Evolutionary conservation across 2,888 invertebrate genomes (phyloP), one percentile per base, ranked within the genome.

Genomic region (Brachyopa scutellaris): DNA sequence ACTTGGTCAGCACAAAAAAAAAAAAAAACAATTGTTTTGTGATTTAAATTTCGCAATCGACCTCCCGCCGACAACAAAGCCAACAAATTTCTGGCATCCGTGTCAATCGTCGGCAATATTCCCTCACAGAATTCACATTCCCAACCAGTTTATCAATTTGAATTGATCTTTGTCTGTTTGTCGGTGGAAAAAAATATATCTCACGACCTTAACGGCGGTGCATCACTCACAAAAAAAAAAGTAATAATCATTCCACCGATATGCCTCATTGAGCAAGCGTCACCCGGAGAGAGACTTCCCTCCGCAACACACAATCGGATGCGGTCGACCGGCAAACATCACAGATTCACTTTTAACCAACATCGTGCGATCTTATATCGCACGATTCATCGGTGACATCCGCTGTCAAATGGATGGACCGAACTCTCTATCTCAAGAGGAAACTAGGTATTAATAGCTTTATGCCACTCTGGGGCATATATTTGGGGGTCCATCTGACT

Each of bases 351-450:
- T 64, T 62, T 69, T 19, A 11, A 11, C 55, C 26, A 3, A 31
- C 42, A 26, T 72, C 62, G 72, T 62, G 62, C 53, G 36, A 53
- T 72, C 49, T 40, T 40, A 53, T 23, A 62, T 51, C 26, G 61
- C 70, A 61, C 59, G 70, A 70, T 53, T 72, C 33, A 64, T n/a
- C n/a, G n/a, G 72, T 55, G 64, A 40, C 64, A 64, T 40, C 2
- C 23, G 11, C 11, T 45, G 23, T 21, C 33, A 33, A 11, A 33
- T 33, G 11, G 17, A 40, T 40, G 40, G 40, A 17, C 17, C 40
- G 15, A 9, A 40, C 9, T 3, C 40, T 17, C 40, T 40, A 9
- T 33, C 26, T 3, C 49, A 7, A 11, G 15, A 26, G 26, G 29
- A 15, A 49, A 5, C 49, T n/a, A n/a, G n/a, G n/a, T 29, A 29